These are phyloP conservation scores for Astreopora myriophthalma DNA, from an alignment of 64 coral and sea anemone genomes.

Conservation along the genomic window DNA sequence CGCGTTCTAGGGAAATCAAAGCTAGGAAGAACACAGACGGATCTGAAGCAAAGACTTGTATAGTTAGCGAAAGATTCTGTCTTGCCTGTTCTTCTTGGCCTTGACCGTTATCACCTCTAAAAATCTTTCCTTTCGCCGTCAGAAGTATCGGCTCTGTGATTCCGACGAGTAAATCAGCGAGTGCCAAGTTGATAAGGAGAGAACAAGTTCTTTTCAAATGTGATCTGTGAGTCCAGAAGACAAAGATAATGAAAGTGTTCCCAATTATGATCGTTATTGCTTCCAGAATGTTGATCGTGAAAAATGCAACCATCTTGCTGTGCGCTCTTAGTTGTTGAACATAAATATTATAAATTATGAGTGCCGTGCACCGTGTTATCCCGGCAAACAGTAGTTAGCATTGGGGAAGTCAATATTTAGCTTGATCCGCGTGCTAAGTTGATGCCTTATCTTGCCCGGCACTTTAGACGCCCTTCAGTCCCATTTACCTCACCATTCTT, in stretches of 20 bases:
- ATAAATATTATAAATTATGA: no score
- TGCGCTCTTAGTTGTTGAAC: no score
- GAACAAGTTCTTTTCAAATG: neutral
- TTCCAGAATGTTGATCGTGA: neutral
- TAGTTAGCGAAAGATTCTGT: neutral
- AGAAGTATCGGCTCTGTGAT: neutral
- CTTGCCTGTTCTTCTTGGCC: neutral
- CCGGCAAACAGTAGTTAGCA: no score
- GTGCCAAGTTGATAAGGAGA: neutral
- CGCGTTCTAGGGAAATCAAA: neutral
- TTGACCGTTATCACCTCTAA: no score
- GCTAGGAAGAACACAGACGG: slow-evolving; percentile 5
- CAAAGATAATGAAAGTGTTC: neutral
- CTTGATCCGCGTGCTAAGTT: no score
- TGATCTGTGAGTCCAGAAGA: neutral
- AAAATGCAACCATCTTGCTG: no score
- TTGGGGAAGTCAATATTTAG: no score
- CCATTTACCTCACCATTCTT: no score
- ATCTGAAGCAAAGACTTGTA: neutral
- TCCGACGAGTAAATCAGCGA: slow-evolving; percentile 1
- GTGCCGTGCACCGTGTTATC: no score
- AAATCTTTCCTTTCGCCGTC: neutral
- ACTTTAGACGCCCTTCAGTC: no score
- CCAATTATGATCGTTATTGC: neutral
- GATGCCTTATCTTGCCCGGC: no score